Base-by-base conservation (phyloP, 2,113 vertebrate genomes). In the Pelecanoides urinatrix region DNA sequence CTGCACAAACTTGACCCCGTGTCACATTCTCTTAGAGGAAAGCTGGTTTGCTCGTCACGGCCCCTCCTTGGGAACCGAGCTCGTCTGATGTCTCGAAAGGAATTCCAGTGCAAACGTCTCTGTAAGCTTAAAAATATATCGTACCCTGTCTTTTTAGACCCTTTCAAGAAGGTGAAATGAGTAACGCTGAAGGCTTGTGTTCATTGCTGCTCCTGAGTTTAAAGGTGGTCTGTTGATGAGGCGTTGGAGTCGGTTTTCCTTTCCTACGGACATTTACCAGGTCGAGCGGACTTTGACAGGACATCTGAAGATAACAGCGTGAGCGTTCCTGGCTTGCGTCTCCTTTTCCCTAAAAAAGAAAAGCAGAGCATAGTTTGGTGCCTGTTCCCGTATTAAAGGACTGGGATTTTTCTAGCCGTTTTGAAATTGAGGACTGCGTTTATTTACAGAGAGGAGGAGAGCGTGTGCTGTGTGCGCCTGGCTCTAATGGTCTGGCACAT, bases 41-140 rank as follows among this genome's bases (percentile, higher is more conserved):
- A 89, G 90, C 88, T 58, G 88, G 61, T 78, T 78, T 75, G 94
- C 94, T 71, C 4, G 2, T 50, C 88, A 13, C 1, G 1, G 81
- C 84, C 68, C 55, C 70, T 89, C 74, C 73, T 78, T 4, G 94
- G 80, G 80, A 81, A 0, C 81, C 0, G 8, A 0, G 34, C 75
- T 76, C 1, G 9, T 6, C 27, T 13, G 0, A 6, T 0, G 27
- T 22, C 65, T 63, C 29, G 0, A 7, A 1, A 16, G 21, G 61
- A n/a, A 27, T 67, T 49, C 27, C 42, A 0, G 62, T 0, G 2
- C 4, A 1, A 20, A 3, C 0, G 10, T 11, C 66, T 5, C 18
- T 0, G 26, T 6, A 1, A 36, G 34, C 50, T 26, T 26, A n/a
- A 7, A 44, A 26, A 49, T 6, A 1, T 4, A 9, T 19, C 0